phyloP scores from a whole-genome alignment of 92 coral and sea anemone species.

The Zoanthus sociatus region DNA sequence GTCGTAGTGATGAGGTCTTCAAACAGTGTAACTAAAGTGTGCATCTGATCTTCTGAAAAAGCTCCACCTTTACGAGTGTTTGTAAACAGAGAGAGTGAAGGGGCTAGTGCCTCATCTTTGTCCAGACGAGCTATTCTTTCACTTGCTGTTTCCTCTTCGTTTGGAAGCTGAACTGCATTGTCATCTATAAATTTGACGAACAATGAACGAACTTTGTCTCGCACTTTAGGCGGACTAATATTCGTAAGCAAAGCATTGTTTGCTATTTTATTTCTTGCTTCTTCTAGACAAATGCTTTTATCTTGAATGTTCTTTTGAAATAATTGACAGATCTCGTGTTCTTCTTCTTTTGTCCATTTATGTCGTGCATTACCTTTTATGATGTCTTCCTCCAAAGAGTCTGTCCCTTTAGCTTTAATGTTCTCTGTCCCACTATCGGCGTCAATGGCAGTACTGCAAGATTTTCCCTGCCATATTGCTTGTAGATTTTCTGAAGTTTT shows the following conservation, averaged over 20 bases:
- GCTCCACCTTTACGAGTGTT: not conserved
- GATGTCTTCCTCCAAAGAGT: slow-evolving; percentile 17
- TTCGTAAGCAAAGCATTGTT: slow-evolving; percentile 10
- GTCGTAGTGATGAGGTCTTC: not conserved
- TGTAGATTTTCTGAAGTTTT: not conserved
- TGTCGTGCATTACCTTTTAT: slow-evolving; percentile 11
- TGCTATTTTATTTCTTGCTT: not conserved
- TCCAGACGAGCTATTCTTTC: slow-evolving; percentile 8
- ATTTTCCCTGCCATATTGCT: not conserved
- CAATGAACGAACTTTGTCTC: slow-evolving; percentile 41
- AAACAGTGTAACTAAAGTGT: slow-evolving; percentile 2
- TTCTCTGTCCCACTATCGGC: slow-evolving; percentile 17
- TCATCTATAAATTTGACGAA: slow-evolving; percentile 15
- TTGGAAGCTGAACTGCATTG: not conserved
- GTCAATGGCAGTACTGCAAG: not conserved
- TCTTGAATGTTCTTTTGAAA: slow-evolving; percentile 16
- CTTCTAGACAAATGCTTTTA: slow-evolving; percentile 7
- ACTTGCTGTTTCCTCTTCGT: slow-evolving; percentile 8
- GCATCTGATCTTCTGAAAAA: slow-evolving; percentile 17
- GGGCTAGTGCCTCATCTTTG: not conserved
- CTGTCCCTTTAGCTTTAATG: not conserved
- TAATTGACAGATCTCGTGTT: not conserved
- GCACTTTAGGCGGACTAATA: slow-evolving; percentile 15
- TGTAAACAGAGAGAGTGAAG: not conserved
- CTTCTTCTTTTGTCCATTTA: slow-evolving; percentile 37